A percentile compares a stretch with the other conserved stretches of the same genome.
Conservation (phyloP, 2,113 vertebrate genomes). For the Reinhardtius hippoglossoides region DNA sequence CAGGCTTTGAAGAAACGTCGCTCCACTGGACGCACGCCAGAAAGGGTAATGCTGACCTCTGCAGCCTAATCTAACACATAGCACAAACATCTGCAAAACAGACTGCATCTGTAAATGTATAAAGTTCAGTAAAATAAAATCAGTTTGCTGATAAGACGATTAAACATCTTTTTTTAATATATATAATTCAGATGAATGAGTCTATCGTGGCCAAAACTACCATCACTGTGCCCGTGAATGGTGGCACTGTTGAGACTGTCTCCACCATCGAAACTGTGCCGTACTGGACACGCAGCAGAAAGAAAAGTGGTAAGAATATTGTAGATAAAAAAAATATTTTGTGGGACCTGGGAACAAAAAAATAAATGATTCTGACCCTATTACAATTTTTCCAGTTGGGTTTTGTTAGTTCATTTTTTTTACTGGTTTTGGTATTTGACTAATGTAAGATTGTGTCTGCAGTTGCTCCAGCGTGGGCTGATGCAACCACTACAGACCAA, state of each 20-base stretch:
- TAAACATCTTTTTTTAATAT: neutral
- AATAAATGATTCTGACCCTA: neutral
- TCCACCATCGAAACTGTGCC: conserved; percentile 92
- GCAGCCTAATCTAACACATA: conserved; percentile 19
- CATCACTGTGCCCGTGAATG: conserved; percentile 88
- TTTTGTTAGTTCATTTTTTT: neutral
- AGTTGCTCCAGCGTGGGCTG: conserved; percentile 57
- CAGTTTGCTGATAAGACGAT: neutral
- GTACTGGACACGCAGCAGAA: conserved; percentile 79
- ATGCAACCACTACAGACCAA: conserved; percentile 82
- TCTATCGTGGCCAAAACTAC: conserved; percentile 93
- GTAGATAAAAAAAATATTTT: neutral
- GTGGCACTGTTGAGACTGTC: conserved; percentile 89
- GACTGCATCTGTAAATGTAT: neutral
- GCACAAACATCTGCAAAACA: conserved; percentile 15
- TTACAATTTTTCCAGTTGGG: neutral
- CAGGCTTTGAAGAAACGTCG: conserved; percentile 87
- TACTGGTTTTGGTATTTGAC: neutral
- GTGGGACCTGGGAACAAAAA: neutral
- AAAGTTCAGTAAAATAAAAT: neutral
- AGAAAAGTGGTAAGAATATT: conserved; percentile 82
- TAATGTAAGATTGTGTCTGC: neutral
- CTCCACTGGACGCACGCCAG: conserved; percentile 83
- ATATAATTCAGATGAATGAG: conserved; percentile 85
- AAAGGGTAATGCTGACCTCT: conserved; percentile 84